Base-by-base conservation (phyloP, 1,140 invertebrate species). In the Hydropsyche tenuis region DNA sequence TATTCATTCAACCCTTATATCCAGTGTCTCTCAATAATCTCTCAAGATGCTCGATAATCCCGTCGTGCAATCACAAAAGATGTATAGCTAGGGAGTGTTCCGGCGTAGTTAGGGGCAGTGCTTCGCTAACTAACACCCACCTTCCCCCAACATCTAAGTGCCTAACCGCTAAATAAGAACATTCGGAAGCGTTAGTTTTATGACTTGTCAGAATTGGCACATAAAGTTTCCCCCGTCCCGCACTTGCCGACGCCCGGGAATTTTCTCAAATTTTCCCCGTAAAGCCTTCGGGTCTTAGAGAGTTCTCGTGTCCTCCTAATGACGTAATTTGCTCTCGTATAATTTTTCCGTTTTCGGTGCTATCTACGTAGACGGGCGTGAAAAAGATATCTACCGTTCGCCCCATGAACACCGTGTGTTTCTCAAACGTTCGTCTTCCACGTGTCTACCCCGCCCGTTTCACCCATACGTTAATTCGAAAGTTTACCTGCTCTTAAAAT, bases 171-270 rank as follows among this genome's bases (percentile, higher is more conserved):
- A 74, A 77, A 74, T 77, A 72, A 51, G 69, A 74, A 62, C 62
- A 69, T 72, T 70, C 46, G 48, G 18, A 71, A 48, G 63, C 64
- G 72, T 69, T 74, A 74, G 72, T 73, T 76, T 76, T 74, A 77
- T 72, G 72, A 74, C 70, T 69, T 71, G 75, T 77, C 75, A 77
- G 75, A 77, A 77, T 77, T 77, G 75, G 75, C 63, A 77, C 75
- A 77, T 77, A 77, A 77, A 77, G 75, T 73, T 65, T 69, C 71
- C 71, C 71, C n/a, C 42, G 12, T 46, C 37, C 56, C 25, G 70
- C 37, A 63, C 63, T 64, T 45, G 20, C 53, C 70, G 65, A 11
- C 42, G 45, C 23, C 62, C 65, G 56, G 30, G 70, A 72, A 64
- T 72, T 72, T 72, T 72, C 70, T 72, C 62, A 64, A 64, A 72